Base-by-base conservation (phyloP, 2,113 vertebrate genomes). In the Gobio gobio region DNA sequence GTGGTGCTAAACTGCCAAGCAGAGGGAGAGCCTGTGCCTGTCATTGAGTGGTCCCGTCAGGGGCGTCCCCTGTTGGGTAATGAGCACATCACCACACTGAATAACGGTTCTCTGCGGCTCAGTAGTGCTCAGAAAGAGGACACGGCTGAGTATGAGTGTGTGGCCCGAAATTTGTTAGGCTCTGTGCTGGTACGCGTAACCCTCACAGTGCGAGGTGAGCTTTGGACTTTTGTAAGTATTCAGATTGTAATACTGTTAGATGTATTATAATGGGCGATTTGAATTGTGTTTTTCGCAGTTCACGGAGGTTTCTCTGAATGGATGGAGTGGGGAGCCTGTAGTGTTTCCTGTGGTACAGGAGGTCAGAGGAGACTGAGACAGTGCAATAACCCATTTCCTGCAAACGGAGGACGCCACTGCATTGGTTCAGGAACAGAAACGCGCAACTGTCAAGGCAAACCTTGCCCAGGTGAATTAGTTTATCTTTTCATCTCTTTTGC, bases 281-380 rank as follows among this genome's bases (percentile, higher is more conserved):
- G 12, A 20, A 63, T 73, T 72, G 29, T 81, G 47, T 63, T 76
- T 76, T 76, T 36, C 43, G 3, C 89, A 99, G 98, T 99, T 54
- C 96, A 99, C 0, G 98, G 98, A 0, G 96, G 96, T 0, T 98
- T 94, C 94, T 98, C 98, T 0, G 92, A 94, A 14, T 99, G 98
- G 98, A 94, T 96, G 14, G 92, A 94, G 3, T 99, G 98, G 98
- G 94, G 56, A 33, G 73, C 95, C 0, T 99, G 98, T 90, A 99
- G 96, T 0, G 95, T 96, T 29, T 96, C 96, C 4, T 99, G 98
- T 68, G 97, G 98, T 0, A 92, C 87, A 0, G 98, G 98, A 0
- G 64, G 94, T 29, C 97, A 98, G 77, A 96, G 94, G 90, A 95
- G 97, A 16, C 90, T 95, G 43, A 96, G 97, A 24, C 94, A 93